Conservation (phyloP, 2,797 vertebrate genomes). For the Eospalax fontanierii region DNA sequence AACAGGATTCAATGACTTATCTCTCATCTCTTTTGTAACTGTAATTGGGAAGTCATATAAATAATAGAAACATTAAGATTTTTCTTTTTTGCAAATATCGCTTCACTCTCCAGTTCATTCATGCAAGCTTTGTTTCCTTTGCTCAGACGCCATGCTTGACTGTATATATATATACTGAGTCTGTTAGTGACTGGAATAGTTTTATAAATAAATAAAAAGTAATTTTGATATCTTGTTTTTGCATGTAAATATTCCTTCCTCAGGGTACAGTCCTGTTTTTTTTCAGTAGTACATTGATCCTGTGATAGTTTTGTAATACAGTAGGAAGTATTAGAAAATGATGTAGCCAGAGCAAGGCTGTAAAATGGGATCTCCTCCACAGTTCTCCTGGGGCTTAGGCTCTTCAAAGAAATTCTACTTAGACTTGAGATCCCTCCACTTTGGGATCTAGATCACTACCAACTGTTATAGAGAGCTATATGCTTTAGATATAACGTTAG, state of each 20-base stretch:
- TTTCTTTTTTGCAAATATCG: slow-evolving; percentile 19
- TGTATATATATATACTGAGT: neutral
- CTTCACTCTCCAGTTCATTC: slow-evolving; percentile 20
- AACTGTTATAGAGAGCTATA: neutral
- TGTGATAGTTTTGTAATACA: neutral
- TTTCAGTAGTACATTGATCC: neutral
- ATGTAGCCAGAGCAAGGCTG: neutral
- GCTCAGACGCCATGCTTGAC: neutral
- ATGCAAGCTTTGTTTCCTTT: slow-evolving; percentile 37
- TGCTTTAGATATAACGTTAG: neutral
- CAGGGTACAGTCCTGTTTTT: neutral
- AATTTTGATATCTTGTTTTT: slow-evolving; percentile 5
- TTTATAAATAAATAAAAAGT: slow-evolving; percentile 63
- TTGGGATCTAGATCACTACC: neutral
- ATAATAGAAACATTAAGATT: slow-evolving; percentile 26
- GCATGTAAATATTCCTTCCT: neutral
- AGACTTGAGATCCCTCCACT: slow-evolving; percentile 35
- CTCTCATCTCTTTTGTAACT: slow-evolving; percentile 43
- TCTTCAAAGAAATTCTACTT: slow-evolving; percentile 31
- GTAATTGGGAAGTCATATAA: neutral
- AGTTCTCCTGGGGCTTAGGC: neutral
- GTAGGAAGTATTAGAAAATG: neutral
- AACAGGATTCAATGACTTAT: slow-evolving; percentile 19
- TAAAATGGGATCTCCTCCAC: neutral
- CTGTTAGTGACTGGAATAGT: slow-evolving; percentile 41